A percentile compares a stretch with the other conserved stretches of the same genome.
Conservation (phyloP, 2,797 vertebrate species). For the Labeo calbasu region DNA sequence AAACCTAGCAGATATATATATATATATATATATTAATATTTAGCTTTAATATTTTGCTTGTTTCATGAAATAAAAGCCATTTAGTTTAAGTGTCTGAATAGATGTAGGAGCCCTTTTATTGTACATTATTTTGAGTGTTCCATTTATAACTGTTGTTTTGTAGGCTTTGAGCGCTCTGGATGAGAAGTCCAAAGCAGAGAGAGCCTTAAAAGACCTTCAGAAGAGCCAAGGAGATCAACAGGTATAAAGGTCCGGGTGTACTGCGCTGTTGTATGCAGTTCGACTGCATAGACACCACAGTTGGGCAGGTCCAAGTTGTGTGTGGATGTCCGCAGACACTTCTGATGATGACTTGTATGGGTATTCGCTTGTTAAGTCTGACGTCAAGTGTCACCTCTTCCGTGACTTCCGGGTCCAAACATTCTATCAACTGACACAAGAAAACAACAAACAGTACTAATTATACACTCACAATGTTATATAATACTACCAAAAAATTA, state of each 20-base stretch:
- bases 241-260: constrained; percentile 70
- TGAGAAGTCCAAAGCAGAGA: constrained; percentile 86
- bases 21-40: background rate
- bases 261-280: background rate
- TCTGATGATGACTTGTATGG: background rate
- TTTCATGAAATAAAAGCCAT: background rate
- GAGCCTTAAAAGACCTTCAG: constrained; percentile 85
- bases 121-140: background rate
- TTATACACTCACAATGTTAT: no score
- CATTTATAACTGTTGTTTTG: constrained; percentile 11
- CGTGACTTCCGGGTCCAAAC: no score
- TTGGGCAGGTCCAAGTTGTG: background rate
- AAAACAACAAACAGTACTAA: no score
- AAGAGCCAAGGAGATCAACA: constrained; percentile 85
- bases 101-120: background rate
- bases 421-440: no score
- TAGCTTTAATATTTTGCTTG: background rate
- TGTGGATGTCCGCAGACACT: background rate
- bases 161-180: constrained; percentile 89
- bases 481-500: no score
- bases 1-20: background rate
- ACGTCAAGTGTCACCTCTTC: no score
- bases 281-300: background rate
- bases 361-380: no score
- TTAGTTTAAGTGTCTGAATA: background rate